Percentiles rank a stretch among this genome's conserved stretches.
Conservation (phyloP, 1,140 invertebrate species). For the Drosophila pruinosa region DNA sequence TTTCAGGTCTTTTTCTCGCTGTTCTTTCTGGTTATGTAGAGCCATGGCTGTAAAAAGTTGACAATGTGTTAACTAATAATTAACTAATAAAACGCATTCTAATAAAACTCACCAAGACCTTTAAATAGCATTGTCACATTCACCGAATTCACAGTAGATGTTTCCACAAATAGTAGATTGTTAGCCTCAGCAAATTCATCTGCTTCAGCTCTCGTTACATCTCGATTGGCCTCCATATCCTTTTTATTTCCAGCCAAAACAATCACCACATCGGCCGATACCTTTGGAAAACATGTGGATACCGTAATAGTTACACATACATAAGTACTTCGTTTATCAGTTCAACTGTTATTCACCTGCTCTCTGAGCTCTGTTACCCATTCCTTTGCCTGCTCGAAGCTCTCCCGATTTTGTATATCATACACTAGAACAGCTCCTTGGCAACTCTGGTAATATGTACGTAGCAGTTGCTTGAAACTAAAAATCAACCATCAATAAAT, state of each 20-base stretch:
- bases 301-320: no score
- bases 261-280: conserved; percentile 11
- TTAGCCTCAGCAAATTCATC: conserved; percentile 14
- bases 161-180: conserved; percentile 37
- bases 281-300: background rate
- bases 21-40: background rate
- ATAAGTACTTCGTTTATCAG: no score
- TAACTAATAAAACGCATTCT: background rate
- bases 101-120: conserved; percentile 26
- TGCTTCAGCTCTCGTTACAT: conserved; percentile 20
- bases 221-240: conserved; percentile 11
- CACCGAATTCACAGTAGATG: conserved; percentile 11
- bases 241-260: conserved; percentile 35
- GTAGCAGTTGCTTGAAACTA: conserved; percentile 36
- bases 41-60: conserved; percentile 8
- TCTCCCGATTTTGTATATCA: conserved; percentile 40
- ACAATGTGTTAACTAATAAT: background rate
- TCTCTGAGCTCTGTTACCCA: conserved; percentile 29
- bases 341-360: background rate
- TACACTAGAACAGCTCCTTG: conserved; percentile 44
- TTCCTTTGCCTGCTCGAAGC: conserved; percentile 14
- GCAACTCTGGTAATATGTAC: conserved; percentile 7
- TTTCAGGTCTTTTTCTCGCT: background rate
- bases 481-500: background rate
- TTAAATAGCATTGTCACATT: conserved; percentile 31